Percentiles rank a stretch among this genome's conserved stretches.
These are phyloP conservation scores for Oncorhynchus masou DNA, from an alignment of 2,113 vertebrate genomes.

Conservation along the genomic window DNA sequence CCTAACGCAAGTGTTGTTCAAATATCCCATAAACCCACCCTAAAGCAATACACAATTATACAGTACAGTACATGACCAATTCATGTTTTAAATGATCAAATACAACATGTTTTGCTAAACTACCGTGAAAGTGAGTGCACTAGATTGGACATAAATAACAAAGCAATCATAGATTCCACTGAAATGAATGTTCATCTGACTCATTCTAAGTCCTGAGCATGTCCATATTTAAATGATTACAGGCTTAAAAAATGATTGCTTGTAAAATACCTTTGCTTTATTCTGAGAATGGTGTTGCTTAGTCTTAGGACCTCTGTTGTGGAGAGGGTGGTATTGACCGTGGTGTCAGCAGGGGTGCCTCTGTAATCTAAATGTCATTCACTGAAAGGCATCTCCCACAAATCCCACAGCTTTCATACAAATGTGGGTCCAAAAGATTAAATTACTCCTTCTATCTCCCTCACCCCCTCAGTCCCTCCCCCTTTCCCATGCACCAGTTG, in stretches of 20 bases:
- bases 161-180: not conserved
- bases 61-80: no score
- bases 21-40: no score
- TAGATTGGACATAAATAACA: not conserved
- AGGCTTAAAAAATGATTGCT: constrained; percentile 18
- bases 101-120: not conserved
- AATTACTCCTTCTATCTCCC: constrained; percentile 62
- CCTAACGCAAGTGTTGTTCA: no score
- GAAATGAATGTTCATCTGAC: constrained; percentile 14
- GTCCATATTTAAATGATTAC: constrained; percentile 12
- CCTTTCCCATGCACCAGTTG: constrained; percentile 67
- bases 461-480: constrained; percentile 50
- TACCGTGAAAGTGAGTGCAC: not conserved
- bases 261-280: constrained; percentile 47
- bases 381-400: constrained; percentile 71
- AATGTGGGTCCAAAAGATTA: constrained; percentile 73
- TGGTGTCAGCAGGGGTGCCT: constrained; percentile 66
- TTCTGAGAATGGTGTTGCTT: constrained; percentile 44
- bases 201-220: constrained; percentile 32
- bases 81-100: not conserved
- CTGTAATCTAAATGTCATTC: constrained; percentile 79
- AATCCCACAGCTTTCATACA: constrained; percentile 71
- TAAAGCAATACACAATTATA: no score
- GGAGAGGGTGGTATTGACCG: constrained; percentile 70
- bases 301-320: constrained; percentile 66